A percentile compares a stretch with the other conserved stretches of the same genome.
phyloP scores from a whole-genome alignment of 2,113 vertebrate species.

The Brienomyrus longianalis region DNA sequence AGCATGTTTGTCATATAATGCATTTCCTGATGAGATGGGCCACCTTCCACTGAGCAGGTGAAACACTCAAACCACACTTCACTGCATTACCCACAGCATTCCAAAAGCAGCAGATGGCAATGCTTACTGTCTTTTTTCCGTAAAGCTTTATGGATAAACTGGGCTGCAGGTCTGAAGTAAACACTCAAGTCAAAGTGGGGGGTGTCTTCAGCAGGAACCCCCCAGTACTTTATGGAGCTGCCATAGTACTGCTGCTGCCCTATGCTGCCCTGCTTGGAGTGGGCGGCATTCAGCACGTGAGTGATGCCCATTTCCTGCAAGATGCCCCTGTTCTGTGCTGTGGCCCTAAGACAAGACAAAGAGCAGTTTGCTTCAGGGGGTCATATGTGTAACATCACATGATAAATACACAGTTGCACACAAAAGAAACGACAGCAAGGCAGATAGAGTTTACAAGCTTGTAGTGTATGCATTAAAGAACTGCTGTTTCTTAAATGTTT shows the following conservation, averaged over 20 bases:
- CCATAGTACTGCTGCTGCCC: slow-evolving; percentile 82
- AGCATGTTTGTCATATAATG: background rate
- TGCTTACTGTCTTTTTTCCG: slow-evolving; percentile 58
- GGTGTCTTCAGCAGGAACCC: slow-evolving; percentile 68
- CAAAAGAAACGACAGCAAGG: background rate
- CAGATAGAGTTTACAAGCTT: background rate
- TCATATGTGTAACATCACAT: background rate
- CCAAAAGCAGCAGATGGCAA: background rate
- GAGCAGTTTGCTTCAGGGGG: background rate
- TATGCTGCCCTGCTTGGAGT: slow-evolving; percentile 74
- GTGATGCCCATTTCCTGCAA: slow-evolving; percentile 63
- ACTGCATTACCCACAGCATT: background rate
- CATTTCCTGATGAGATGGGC: background rate
- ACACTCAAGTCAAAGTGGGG: slow-evolving; percentile 62
- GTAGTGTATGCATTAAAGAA: background rate
- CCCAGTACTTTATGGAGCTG: slow-evolving; percentile 60
- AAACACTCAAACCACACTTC: background rate
- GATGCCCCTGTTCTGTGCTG: slow-evolving; percentile 58
- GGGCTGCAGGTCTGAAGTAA: slow-evolving; percentile 57
- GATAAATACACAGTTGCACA: background rate
- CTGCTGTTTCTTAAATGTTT: background rate
- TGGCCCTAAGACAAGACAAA: slow-evolving; percentile 45
- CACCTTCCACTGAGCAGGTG: background rate
- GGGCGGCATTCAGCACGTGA: slow-evolving; percentile 65
- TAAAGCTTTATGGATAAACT: slow-evolving; percentile 66